A percentile compares a stretch with the other conserved stretches of the same genome.
Evolutionary conservation across 2,113 vertebrate species (phyloP).

Genomic region (Chiloscyllium plagiosum): DNA sequence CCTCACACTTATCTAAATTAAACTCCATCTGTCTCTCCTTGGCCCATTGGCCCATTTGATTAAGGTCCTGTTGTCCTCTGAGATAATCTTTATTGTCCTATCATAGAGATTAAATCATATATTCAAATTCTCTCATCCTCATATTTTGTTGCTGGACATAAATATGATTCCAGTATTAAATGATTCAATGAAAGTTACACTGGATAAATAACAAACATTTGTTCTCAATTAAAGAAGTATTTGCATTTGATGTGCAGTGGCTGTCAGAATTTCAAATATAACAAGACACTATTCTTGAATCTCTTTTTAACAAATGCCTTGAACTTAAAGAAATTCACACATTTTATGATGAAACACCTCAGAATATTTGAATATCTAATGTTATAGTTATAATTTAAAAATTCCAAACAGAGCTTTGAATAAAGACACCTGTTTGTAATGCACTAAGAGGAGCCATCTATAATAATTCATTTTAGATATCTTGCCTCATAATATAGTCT

Average conservation of each 20-base stretch:
- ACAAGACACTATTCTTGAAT: not conserved
- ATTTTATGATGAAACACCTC: conserved; percentile 2
- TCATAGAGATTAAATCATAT: not conserved
- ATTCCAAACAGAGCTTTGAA: not conserved
- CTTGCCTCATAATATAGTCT: not conserved
- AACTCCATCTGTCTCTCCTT: too few species aligned
- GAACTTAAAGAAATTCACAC: not conserved
- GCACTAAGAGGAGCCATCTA: not conserved
- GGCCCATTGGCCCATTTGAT: too few species aligned
- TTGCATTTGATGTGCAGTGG: not conserved
- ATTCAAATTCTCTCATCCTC: not conserved
- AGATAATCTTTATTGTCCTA: too few species aligned
- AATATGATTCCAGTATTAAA: not conserved
- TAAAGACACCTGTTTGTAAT: not conserved
- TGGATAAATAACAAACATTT: conserved; percentile 21
- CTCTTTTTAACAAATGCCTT: not conserved
- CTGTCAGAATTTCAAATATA: not conserved
- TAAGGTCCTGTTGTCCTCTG: too few species aligned
- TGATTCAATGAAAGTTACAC: not conserved
- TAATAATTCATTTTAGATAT: not conserved
- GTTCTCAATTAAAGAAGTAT: not conserved
- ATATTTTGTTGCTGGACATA: not conserved
- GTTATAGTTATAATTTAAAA: not conserved
- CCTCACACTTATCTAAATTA: too few species aligned
- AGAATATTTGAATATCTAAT: not conserved